Percentiles rank a stretch among this genome's conserved stretches.
phyloP scores from a whole-genome alignment of 2,797 vertebrate genomes.

The Leuciscus waleckii region DNA sequence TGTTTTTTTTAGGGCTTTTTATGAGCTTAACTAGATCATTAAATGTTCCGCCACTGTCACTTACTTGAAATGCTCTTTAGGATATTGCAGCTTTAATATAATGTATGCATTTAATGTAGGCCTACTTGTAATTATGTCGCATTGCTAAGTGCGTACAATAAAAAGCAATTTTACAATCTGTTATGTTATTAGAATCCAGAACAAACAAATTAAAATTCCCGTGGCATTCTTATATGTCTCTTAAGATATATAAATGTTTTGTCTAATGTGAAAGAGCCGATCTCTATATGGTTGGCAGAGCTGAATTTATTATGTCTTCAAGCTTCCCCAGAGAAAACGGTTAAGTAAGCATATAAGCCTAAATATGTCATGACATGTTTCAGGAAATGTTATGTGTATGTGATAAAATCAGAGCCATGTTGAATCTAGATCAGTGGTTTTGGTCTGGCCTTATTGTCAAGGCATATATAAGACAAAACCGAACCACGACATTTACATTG shows the following conservation, averaged over 20 bases:
- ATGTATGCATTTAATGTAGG: not conserved
- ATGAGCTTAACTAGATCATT: constrained; percentile 27
- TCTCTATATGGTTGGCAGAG: not conserved
- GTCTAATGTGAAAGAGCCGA: not conserved
- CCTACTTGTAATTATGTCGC: not conserved
- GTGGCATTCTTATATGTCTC: not conserved
- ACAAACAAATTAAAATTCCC: not conserved
- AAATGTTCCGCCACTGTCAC: not conserved
- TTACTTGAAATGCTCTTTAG: constrained; percentile 27
- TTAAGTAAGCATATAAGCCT: not conserved
- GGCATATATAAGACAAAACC: not conserved
- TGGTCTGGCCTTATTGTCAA: not conserved
- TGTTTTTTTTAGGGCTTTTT: constrained; percentile 26
- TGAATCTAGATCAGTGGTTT: constrained; percentile 9
- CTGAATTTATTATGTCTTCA: not conserved
- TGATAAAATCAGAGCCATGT: not conserved
- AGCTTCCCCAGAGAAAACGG: not conserved
- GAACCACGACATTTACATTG: not conserved
- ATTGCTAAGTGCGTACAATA: not conserved
- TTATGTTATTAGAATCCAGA: not conserved
- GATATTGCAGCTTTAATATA: constrained; percentile 10
- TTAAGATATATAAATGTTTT: not conserved
- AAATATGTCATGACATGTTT: not conserved
- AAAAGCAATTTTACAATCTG: not conserved
- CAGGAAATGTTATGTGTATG: not conserved